Conservation (phyloP, 2,888 invertebrate species). For the Megastigmus dorsalis region DNA sequence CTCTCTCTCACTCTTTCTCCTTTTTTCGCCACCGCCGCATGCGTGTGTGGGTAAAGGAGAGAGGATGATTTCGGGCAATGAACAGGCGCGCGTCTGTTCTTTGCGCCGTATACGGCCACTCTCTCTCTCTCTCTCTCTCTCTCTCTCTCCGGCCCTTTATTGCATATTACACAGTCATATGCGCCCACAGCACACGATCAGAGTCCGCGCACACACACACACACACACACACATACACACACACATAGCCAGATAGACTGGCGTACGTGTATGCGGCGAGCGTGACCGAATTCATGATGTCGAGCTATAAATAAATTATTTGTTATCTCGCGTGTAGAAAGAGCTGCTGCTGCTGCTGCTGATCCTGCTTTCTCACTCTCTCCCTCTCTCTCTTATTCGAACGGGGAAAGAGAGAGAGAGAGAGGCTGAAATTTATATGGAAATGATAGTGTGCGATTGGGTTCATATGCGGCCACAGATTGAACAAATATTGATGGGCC, state of each 20-base stretch:
- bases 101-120: background rate
- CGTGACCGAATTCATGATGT: slow-evolving; percentile 44
- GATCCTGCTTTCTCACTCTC: background rate
- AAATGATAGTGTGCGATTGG: slow-evolving; percentile 51
- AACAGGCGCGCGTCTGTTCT: slow-evolving; percentile 26
- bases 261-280: background rate
- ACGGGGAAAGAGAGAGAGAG: background rate
- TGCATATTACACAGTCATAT: slow-evolving; percentile 21
- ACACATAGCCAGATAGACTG: too few relatives aligned
- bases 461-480: slow-evolving; percentile 14
- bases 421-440: slow-evolving; percentile 42
- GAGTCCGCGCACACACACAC: background rate
- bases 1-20: too few relatives aligned
- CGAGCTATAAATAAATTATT: slow-evolving; percentile 54
- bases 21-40: too few relatives aligned
- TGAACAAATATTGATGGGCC: slow-evolving; percentile 50
- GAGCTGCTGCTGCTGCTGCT: background rate
- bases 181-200: slow-evolving; percentile 14
- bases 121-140: background rate
- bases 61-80: slow-evolving; percentile 34
- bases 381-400: background rate
- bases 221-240: background rate
- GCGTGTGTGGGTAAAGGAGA: too few relatives aligned
- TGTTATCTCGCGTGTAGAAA: slow-evolving; percentile 43
- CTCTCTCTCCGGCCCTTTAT: slow-evolving; percentile 14